Evolutionary conservation across 2,888 invertebrate genomes (phyloP).

Genomic region (Caenorhabditis sp.): DNA sequence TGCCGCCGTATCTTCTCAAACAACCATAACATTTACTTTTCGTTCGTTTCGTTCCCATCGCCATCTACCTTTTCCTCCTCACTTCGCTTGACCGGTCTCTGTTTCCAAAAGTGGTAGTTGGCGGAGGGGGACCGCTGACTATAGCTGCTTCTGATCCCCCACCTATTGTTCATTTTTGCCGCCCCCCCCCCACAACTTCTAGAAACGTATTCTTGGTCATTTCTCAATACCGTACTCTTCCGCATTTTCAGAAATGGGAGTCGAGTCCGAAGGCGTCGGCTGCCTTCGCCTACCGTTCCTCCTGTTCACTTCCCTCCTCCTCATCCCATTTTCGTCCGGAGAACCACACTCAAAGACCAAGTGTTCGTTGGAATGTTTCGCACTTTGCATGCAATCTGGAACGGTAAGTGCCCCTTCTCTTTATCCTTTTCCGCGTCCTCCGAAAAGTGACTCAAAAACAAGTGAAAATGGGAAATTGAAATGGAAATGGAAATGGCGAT

Average conservation of each 20-base stretch:
- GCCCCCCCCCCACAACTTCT: neutral
- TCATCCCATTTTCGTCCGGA: neutral
- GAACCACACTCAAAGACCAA: conserved; percentile 64
- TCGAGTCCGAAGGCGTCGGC: conserved; percentile 16
- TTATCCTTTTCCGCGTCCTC: too few relatives aligned
- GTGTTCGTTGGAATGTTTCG: conserved; percentile 74
- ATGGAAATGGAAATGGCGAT: conserved; percentile 8
- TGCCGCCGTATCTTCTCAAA: conserved; percentile 4
- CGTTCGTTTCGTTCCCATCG: conserved; percentile 5
- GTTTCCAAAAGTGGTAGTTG: conserved; percentile 44
- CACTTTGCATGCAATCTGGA: conserved; percentile 72
- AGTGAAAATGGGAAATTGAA: too few relatives aligned
- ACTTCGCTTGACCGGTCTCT: conserved; percentile 46
- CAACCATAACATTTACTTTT: conserved; percentile 50
- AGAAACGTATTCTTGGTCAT: neutral
- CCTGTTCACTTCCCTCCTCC: neutral
- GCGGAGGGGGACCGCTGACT: conserved; percentile 11
- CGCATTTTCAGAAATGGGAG: conserved; percentile 27
- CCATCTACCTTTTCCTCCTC: neutral
- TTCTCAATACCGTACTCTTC: neutral
- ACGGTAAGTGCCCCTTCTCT: conserved; percentile 67
- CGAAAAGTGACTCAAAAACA: too few relatives aligned
- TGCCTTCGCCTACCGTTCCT: neutral
- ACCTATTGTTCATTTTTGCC: conserved; percentile 3
- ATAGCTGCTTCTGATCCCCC: conserved; percentile 23